These are phyloP conservation scores for Crax fasciolata DNA, from an alignment of 2,797 vertebrate species.

Conservation along the genomic window DNA sequence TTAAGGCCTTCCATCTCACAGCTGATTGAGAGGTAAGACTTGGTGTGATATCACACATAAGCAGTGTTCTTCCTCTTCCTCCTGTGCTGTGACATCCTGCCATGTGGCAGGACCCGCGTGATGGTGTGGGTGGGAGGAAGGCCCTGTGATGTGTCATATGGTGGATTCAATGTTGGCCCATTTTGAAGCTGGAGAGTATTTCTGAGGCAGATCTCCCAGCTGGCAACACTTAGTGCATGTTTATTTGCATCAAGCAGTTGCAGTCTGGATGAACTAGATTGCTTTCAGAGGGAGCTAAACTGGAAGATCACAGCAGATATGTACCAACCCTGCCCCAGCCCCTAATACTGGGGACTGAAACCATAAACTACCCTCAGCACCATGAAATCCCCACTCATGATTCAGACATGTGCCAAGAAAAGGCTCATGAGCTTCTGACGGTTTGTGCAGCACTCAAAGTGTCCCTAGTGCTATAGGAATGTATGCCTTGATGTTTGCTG, in stretches of 20 bases:
- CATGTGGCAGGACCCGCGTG: not conserved
- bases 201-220: not conserved
- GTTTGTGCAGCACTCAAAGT: not conserved
- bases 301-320: not conserved
- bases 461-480: not conserved
- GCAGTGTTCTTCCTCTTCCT: not conserved
- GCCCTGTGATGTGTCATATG: not conserved
- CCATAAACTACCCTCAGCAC: not conserved
- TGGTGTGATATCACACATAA: not conserved
- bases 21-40: not conserved
- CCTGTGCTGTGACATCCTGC: not conserved
- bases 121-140: not conserved
- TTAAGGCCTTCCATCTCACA: not conserved
- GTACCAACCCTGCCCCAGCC: not conserved
- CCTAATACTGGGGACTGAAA: not conserved
- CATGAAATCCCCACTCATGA: not conserved
- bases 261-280: not conserved
- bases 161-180: not conserved
- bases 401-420: fast-evolving
- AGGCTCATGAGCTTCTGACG: not conserved
- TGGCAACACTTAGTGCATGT: not conserved
- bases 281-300: not conserved
- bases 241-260: not conserved
- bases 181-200: not conserved
- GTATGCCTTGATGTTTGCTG: not conserved